Evolutionary conservation across 2,888 invertebrate species (phyloP), one percentile per base, ranked within the genome.

Genomic region (Copidosoma aretas): DNA sequence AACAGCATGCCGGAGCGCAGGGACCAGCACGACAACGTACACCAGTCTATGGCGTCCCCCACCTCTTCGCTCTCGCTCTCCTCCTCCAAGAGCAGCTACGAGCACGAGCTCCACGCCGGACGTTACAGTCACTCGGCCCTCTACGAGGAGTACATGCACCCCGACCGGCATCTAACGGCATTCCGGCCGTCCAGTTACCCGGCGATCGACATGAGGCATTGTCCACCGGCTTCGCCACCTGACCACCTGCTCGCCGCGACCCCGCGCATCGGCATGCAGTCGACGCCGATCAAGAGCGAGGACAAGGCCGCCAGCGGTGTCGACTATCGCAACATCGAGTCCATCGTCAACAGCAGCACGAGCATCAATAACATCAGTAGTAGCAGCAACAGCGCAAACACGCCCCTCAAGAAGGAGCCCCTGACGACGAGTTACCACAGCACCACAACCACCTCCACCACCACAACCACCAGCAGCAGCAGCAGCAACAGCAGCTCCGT

Each of bases 321-420:
- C 8, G 83, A 84, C 54, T 84, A 84, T 68, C 73, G 83, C 41
- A 83, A 84, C 73, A 84, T 84, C 73, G 83, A 84, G 32, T 84
- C 83, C 15, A 84, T 84, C 56, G 79, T 84, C 1, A 82, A 81
- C 70, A 75, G 80, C 64, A 73, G 73, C 60, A 61, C 24, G 54
- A 64, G 53, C 58, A 66, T 54, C 39, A 64, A 32, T 22, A 32
- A 24, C 51, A 60, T 24, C 60, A 24, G 39, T 52, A 41, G 53
- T 32, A 46, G 43, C 43, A 46, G 12, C 43, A 14, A 15, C 43
- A 46, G 57, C 57, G 19, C n/a, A 39, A 19, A 68, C 49, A 77
- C 81, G 0, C 79, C 83, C 1, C 75, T 79, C 57, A 83, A 81
- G 25, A 79, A 78, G 54, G 81, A 81, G 19, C 73, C 57, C 10